phyloP scores from a whole-genome alignment of 2,113 vertebrate genomes.

The Corythornis madagascariensis region DNA sequence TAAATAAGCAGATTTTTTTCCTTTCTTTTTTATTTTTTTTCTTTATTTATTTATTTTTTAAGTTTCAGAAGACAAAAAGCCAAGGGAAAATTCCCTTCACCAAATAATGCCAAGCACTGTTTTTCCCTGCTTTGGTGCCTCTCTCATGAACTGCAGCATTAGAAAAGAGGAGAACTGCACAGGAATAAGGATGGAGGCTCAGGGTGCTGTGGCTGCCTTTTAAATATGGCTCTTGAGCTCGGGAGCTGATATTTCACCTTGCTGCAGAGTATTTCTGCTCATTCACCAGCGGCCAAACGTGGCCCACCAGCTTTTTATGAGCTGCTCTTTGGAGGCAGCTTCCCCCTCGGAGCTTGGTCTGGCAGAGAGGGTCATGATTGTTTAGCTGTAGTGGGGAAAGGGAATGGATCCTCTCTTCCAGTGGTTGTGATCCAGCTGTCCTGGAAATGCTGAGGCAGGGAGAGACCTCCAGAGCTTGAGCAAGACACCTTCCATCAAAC shows the following conservation, averaged over 20 bases:
- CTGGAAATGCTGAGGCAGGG: background rate
- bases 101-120: background rate
- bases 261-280: background rate
- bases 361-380: background rate
- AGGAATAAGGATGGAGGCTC: background rate
- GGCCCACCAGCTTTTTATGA: background rate
- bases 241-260: constrained; percentile 9
- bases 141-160: background rate
- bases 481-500: background rate
- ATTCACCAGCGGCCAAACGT: background rate
- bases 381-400: background rate
- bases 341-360: background rate
- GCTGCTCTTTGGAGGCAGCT: background rate
- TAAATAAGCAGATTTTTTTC: constrained; percentile 16
- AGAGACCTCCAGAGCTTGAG: background rate
- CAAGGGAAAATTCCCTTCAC: background rate
- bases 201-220: background rate
- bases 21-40: background rate
- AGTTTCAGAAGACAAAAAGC: constrained; percentile 20
- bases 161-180: background rate
- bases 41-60: background rate
- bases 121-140: background rate
- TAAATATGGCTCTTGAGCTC: background rate
- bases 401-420: background rate
- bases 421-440: background rate